phyloP scores from a whole-genome alignment of 2,113 vertebrate species.

The Antechinus stuartii region DNA sequence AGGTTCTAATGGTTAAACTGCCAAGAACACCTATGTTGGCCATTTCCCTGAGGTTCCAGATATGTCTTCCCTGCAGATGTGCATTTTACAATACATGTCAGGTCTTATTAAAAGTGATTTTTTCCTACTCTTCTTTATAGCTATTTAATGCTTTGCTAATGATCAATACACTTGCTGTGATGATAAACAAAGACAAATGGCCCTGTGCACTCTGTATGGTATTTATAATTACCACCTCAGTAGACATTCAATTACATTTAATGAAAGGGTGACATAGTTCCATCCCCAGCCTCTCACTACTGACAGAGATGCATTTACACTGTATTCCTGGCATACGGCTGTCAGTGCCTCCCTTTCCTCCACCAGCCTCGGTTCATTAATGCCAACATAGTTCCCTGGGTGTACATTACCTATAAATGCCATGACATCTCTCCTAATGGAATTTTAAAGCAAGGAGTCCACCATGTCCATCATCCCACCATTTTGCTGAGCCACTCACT shows the following conservation, averaged over 20 bases:
- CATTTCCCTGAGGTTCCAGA: constrained; percentile 16
- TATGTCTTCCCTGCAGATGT: constrained; percentile 44
- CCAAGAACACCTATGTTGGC: background rate
- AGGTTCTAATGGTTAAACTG: background rate
- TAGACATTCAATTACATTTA: constrained; percentile 76
- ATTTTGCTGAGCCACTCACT: background rate
- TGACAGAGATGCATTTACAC: constrained; percentile 54
- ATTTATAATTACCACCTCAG: constrained; percentile 80
- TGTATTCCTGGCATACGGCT: constrained; percentile 37
- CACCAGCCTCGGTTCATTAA: fast-evolving
- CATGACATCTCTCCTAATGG: background rate
- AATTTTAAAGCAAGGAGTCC: constrained; percentile 19
- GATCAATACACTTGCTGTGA: constrained; percentile 80
- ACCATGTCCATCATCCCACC: background rate
- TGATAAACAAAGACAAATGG: constrained; percentile 85
- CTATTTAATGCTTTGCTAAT: constrained; percentile 67
- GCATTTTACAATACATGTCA: constrained; percentile 47
- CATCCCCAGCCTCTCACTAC: background rate
- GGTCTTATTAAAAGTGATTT: constrained; percentile 75
- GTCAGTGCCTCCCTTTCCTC: constrained; percentile 1
- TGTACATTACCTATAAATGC: background rate
- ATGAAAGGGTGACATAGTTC: constrained; percentile 70
- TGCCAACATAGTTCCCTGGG: background rate
- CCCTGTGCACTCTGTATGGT: constrained; percentile 75
- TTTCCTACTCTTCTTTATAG: constrained; percentile 61